These are phyloP conservation scores for Eupithecia dodoneata DNA, from an alignment of 2,888 invertebrate species.

Conservation along the genomic window DNA sequence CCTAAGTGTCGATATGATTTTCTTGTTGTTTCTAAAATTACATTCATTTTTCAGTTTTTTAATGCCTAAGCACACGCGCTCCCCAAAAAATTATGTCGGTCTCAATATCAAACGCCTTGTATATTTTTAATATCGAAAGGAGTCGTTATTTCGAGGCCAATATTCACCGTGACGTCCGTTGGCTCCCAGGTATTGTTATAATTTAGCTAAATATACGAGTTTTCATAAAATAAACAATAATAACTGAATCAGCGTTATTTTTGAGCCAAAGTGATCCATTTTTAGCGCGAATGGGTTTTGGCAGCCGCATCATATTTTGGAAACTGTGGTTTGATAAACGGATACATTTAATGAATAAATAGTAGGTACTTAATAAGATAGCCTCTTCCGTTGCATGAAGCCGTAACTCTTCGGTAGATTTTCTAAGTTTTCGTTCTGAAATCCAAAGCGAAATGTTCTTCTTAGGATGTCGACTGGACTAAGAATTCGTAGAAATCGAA, in stretches of 20 bases:
- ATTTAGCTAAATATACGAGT: constrained; percentile 34
- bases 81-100: too few species aligned
- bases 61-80: too few species aligned
- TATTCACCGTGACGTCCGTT: constrained; percentile 26
- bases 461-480: too few species aligned
- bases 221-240: constrained; percentile 25
- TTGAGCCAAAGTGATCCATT: constrained; percentile 35
- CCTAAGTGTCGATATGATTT: too few species aligned
- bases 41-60: too few species aligned
- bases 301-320: constrained; percentile 26
- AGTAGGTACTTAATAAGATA: neutral
- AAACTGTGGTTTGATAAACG: constrained; percentile 19
- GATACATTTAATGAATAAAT: constrained; percentile 7
- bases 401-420: neutral
- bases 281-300: constrained; percentile 39
- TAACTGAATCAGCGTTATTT: constrained; percentile 31
- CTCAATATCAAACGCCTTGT: too few species aligned
- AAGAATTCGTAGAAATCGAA: too few species aligned
- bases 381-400: neutral
- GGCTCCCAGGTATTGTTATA: constrained; percentile 36
- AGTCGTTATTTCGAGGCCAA: neutral
- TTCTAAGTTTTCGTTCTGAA: neutral
- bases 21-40: too few species aligned
- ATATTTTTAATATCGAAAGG: neutral
- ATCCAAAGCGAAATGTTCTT: too few species aligned